phyloP scores from a whole-genome alignment of 2,888 invertebrate species.

The Zele albiditarsus region DNA sequence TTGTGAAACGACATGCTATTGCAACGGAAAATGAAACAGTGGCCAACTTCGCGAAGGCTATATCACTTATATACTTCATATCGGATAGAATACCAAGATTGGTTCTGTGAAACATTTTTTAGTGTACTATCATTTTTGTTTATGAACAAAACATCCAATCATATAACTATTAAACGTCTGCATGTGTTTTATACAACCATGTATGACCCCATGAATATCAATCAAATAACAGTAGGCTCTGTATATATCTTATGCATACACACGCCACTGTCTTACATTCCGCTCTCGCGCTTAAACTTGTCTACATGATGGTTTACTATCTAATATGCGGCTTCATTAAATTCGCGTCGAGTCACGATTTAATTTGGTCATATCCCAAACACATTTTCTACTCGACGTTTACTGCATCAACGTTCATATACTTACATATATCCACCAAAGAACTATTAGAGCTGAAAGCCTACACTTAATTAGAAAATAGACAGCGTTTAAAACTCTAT shows the following conservation, averaged over 20 bases:
- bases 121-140: too few species aligned
- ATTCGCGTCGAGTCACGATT: conserved; percentile 33
- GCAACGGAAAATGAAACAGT: too few species aligned
- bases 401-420: neutral
- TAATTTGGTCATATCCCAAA: conserved; percentile 26
- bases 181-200: neutral
- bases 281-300: conserved; percentile 33
- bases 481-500: too few species aligned
- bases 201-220: conserved; percentile 57
- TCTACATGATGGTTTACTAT: conserved; percentile 37
- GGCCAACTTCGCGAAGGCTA: too few species aligned
- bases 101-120: too few species aligned
- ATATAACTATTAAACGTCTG: conserved; percentile 53
- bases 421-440: neutral
- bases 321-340: conserved; percentile 41
- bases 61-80: too few species aligned
- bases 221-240: conserved; percentile 42
- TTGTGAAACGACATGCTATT: too few species aligned
- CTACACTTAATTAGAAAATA: too few species aligned
- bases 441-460: too few species aligned
- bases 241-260: neutral
- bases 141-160: conserved; percentile 47
- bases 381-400: conserved; percentile 4
- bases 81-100: too few species aligned
- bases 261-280: conserved; percentile 11